Evolutionary conservation across 2,113 vertebrate genomes (phyloP).

Genomic region (Anser brachyrhynchus): DNA sequence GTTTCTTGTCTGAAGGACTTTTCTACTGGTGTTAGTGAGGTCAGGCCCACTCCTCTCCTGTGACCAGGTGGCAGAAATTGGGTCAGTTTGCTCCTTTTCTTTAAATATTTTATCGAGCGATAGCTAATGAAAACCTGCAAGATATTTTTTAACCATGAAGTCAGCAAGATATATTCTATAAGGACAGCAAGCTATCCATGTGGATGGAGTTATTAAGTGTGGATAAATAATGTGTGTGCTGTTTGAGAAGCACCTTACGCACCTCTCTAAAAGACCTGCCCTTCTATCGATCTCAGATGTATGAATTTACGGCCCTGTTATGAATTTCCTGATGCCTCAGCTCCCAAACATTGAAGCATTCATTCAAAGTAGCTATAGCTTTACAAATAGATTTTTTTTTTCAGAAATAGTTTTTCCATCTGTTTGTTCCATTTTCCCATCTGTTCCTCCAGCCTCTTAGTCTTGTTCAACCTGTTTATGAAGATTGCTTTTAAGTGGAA

Average conservation of each 20-base stretch:
- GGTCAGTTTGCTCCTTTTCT: neutral
- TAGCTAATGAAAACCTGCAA: neutral
- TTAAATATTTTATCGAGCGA: neutral
- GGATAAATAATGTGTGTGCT: neutral
- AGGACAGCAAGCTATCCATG: neutral
- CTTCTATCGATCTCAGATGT: neutral
- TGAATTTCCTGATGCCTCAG: conserved; percentile 3
- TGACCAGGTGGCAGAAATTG: neutral
- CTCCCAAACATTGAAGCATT: conserved; percentile 26
- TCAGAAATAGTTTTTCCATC: conserved; percentile 72
- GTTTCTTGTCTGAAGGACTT: neutral
- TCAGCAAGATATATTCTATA: neutral
- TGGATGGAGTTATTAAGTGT: neutral
- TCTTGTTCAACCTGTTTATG: conserved; percentile 66
- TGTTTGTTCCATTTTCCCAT: conserved; percentile 74
- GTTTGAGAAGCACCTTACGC: neutral
- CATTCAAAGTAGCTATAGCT: conserved; percentile 43
- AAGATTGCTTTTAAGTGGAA: conserved; percentile 48
- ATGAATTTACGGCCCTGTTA: conserved; percentile 15
- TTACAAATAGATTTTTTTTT: conserved; percentile 59
- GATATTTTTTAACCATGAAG: neutral
- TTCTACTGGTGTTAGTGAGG: neutral
- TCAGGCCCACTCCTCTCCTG: neutral
- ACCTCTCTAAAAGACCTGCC: neutral
- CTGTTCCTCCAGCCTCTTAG: conserved; percentile 67